Evolutionary conservation across 2,113 vertebrate genomes (phyloP).

Genomic region (Peromyscus polionotus): DNA sequence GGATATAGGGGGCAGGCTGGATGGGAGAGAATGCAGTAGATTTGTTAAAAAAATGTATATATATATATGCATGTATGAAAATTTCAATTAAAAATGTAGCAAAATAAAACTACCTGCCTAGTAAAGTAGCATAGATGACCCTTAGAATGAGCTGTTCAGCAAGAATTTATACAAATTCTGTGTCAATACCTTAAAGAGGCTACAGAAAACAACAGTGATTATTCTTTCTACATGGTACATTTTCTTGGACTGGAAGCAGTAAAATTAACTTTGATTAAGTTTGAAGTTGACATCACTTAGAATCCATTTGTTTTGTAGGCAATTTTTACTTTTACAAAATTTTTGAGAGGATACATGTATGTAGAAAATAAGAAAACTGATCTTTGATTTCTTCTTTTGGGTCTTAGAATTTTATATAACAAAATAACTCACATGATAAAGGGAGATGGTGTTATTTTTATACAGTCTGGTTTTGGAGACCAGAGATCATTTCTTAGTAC

Average conservation of each 20-base stretch:
- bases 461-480: neutral
- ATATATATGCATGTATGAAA: neutral
- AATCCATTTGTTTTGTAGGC: neutral
- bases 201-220: neutral
- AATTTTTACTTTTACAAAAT: neutral
- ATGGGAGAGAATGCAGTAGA: neutral
- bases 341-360: neutral
- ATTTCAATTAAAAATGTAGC: neutral
- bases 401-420: neutral
- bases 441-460: neutral
- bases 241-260: conserved; percentile 15
- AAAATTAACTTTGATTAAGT: conserved; percentile 41
- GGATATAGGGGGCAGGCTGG: too few species aligned
- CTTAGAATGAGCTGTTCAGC: neutral
- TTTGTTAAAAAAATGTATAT: neutral
- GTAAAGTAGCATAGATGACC: neutral
- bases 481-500: neutral
- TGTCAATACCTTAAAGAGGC: neutral
- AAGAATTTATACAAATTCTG: conserved; percentile 40
- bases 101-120: neutral
- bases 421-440: neutral
- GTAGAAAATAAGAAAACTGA: neutral
- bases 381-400: neutral
- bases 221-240: neutral
- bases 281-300: neutral